Percentiles rank a stretch among this genome's conserved stretches.
phyloP scores from a whole-genome alignment of 2,797 vertebrate genomes.

The Diplodus puntazzo region DNA sequence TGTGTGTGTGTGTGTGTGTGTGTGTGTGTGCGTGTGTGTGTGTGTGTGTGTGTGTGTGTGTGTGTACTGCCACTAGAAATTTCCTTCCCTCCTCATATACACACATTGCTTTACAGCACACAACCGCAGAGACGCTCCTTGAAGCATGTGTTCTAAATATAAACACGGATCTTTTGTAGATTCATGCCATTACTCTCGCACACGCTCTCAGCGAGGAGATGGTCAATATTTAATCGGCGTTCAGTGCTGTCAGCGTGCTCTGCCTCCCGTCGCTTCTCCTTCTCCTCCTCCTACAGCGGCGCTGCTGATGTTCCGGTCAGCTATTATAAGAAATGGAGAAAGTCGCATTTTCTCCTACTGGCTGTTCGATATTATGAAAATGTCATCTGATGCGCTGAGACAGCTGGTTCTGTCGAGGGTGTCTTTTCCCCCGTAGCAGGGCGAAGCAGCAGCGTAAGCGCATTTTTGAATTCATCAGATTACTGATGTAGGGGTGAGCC shows the following conservation, averaged over 20 bases:
- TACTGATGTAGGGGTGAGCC: constrained; percentile 21
- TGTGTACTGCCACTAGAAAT: background rate
- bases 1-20: background rate
- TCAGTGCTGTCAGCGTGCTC: constrained; percentile 36
- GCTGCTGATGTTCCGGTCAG: constrained; percentile 53
- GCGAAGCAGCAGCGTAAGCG: constrained; percentile 39
- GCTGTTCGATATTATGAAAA: constrained; percentile 60
- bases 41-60: background rate
- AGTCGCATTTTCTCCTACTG: constrained; percentile 63
- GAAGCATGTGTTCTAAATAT: constrained; percentile 75
- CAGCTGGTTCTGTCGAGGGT: constrained; percentile 68
- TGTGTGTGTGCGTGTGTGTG: constrained; percentile 15
- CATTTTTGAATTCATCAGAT: constrained; percentile 50
- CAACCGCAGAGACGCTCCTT: constrained; percentile 36
- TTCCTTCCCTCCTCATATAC: constrained; percentile 5
- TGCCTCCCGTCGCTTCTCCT: constrained; percentile 20
- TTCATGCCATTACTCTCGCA: constrained; percentile 55
- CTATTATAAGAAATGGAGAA: constrained; percentile 64
- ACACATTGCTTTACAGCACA: constrained; percentile 8
- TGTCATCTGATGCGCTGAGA: constrained; percentile 76
- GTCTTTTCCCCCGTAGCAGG: constrained; percentile 33
- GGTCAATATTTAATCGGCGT: constrained; percentile 79
- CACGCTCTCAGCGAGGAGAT: constrained; percentile 57
- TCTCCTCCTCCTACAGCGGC: background rate
- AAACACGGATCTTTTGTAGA: constrained; percentile 63